Evolutionary conservation across 2,797 vertebrate species (phyloP), one percentile per base, ranked within the genome.

Genomic region (Cyclopterus lumpus): DNA sequence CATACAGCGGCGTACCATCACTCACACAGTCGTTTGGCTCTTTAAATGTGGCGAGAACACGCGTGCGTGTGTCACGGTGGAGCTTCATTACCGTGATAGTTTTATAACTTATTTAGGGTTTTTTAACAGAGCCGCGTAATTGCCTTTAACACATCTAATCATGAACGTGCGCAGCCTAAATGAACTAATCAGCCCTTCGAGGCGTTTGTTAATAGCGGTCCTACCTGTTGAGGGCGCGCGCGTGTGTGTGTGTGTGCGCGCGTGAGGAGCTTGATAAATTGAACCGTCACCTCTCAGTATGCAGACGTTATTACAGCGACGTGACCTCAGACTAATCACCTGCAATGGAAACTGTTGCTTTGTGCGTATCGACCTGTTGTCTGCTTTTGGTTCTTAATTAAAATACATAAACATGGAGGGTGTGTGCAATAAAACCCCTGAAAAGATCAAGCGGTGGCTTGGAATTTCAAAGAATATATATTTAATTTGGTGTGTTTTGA

Each of bases 281-380:
- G 84, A 82, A 89, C 67, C 89, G 89, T 89, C 92, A 90, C 88
- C 89, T 91, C 90, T 93, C 89, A 89, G 92, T 91, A 92, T 93
- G 92, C 93, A 93, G 91, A 93, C 93, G 85, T 86, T 91, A 92
- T 92, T 91, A 82, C 91, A 76, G 89, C 85, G 89, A 92, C 91
- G 91, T 92, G 90, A 81, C 86, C 86, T 86, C 86, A 88, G 87
- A 92, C 84, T 91, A 91, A 93, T 91, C 89, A 91, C 87, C 89
- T 80, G 80, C 85, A 84, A 79, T 86, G 81, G 89, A 88, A 91
- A 89, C 91, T 90, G 89, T 89, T 91, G 90, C 87, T 90, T 69
- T 73, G 86, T 66, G 82, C 83, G 20, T 66, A 92, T 91, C 90
- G 89, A 93, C 91, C 89, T 86, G 88, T 89, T 91, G 88, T 89